A percentile compares a stretch with the other conserved stretches of the same genome.
phyloP scores from a whole-genome alignment of 2,888 invertebrate species.

The Erpobdella octoculata region DNA sequence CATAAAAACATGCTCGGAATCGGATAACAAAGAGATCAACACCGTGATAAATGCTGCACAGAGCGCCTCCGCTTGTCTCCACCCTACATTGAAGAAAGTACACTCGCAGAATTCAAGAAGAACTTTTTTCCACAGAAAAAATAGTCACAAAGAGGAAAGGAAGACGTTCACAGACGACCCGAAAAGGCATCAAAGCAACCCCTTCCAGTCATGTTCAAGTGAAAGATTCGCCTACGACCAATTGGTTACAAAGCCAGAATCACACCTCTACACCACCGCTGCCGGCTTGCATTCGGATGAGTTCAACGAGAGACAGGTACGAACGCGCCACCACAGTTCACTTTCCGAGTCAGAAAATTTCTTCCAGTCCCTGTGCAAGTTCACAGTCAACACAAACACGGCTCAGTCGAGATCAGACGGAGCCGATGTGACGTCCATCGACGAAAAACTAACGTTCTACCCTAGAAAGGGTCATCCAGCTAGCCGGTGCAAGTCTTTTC shows the following conservation, averaged over 20 bases:
- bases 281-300: not conserved
- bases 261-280: not conserved
- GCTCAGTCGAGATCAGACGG: conserved; percentile 26
- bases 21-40: not conserved
- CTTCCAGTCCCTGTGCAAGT: conserved; percentile 31
- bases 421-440: conserved; percentile 40
- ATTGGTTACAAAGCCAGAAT: conserved; percentile 66
- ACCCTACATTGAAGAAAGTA: too few relatives aligned
- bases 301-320: not conserved
- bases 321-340: conserved; percentile 8
- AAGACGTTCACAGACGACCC: conserved; percentile 35
- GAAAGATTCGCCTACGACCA: conserved; percentile 86
- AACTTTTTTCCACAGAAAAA: not conserved
- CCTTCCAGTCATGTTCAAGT: conserved; percentile 58
- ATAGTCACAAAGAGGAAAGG: conserved; percentile 31
- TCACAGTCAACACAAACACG: conserved; percentile 36
- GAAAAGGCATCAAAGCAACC: conserved; percentile 50
- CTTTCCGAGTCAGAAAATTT: conserved; percentile 26
- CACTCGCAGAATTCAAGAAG: conserved; percentile 3
- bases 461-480: not conserved
- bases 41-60: not conserved
- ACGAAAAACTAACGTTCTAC: conserved; percentile 44
- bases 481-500: not conserved
- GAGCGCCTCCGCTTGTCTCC: not conserved
- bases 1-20: conserved; percentile 4